Base-by-base conservation (phyloP, 2,113 vertebrate genomes). In the Erpornis zantholeuca region DNA sequence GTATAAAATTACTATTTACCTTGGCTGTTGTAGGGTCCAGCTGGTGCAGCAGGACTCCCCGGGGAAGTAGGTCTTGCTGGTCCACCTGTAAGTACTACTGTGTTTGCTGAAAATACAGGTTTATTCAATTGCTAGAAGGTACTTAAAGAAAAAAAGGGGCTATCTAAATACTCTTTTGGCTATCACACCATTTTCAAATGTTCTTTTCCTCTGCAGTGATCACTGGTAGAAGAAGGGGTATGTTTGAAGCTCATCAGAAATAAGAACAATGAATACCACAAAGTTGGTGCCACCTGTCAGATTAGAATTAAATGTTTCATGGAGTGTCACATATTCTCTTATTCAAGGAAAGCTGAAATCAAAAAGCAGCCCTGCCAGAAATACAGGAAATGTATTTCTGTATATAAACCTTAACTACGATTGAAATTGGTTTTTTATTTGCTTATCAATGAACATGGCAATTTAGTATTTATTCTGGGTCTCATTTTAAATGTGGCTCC, bases 31-130 rank as follows among this genome's bases (percentile, higher is more conserved):
- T 71, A 99, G 99, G 99, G 99, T 84, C 97, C 98, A 91, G 98
- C 98, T 36, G 99, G 99, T 86, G 98, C 98, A 96, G 97, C 98
- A 96, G 99, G 99, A 90, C 99, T 99, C 97, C 98, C 96, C 2
- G 99, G 99, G 86, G 98, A 99, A 97, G 92, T 98, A 90, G 99
- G 99, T 80, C 99, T 97, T 96, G 97, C 93, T 75, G 99, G 99
- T 88, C 97, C 98, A 28, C 88, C 90, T 92, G 99, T 99, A 91
- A 99, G 99, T 99, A 98, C 10, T 45, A 8, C 23, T 12, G 1
- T 19, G 16, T 77, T 96, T 95, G 47, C 22, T 82, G 66, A 80
- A 82, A 80, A 57, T 38, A 27, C n/a, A 86, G 36, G 19, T 87
- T 93, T 97, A 45, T 60, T 88, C 36, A n/a, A 9, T 86, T 87